Base-by-base conservation (phyloP, 2,888 invertebrate species). In the Pemphredon lugubris region DNA sequence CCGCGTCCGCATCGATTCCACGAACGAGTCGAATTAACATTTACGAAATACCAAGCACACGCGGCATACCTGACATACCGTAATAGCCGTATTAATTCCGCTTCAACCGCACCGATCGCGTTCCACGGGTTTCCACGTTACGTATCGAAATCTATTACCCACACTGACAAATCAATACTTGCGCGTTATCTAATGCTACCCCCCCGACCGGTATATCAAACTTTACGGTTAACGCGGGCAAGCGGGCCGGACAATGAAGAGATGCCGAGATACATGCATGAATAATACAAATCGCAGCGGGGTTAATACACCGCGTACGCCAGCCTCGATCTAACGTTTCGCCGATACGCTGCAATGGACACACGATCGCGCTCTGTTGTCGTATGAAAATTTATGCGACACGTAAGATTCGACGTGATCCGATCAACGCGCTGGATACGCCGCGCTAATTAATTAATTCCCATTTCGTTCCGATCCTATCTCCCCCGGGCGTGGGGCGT, bases 1-100 rank as follows among this genome's bases (percentile, higher is more conserved):
- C 47, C 16, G 32, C 11, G 34, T 20, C 26, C 26, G 9, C 30
- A 37, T 48, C 50, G 40, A 34, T 51, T 16, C 21, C 32, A 30
- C 34, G 45, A 63, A 59, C 58, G 40, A 72, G 21, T 72, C 34
- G 55, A 40, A 58, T 58, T 60, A 64, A 68, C 73, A 54, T 65
- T 68, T 68, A 58, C 64, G 60, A 60, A 65, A 73, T 73, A 54
- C 64, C 68, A 63, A 48, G 42, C 58, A 66, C 71, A 64, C 65
- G n/a, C 57, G 54, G 73, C 61, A 61, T 78, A 61, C 55, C 66
- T 59, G 65, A 47, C 58, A 64, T 67, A 44, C 65, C 75, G 21
- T 68, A 68, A 73, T 65, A 67, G 57, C 59, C 65, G 76, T 76
- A 79, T 78, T 78, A 78, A 78, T 78, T 60, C 72, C 75, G 45